Base-by-base conservation (phyloP, 2,888 invertebrate species). In the Strigamia transsilvanica region DNA sequence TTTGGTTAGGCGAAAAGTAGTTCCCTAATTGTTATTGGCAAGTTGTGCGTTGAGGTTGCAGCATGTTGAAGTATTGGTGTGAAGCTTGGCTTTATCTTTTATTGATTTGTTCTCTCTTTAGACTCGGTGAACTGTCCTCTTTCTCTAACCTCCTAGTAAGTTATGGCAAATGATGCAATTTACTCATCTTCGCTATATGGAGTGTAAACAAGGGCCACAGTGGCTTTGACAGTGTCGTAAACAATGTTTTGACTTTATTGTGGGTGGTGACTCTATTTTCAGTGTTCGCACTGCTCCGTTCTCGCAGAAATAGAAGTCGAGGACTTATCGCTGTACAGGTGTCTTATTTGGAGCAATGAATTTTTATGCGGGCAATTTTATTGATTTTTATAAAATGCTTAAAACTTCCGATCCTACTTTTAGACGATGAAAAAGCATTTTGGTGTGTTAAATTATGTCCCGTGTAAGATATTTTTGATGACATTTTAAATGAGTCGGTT, bases 1-100 rank as follows among this genome's bases (percentile, higher is more conserved):
- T 27, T 73, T 73, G 73, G 23, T 73, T 56, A 56, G 32, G 32
- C 73, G 32, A 32, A 73, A 32, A 73, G 73, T 27, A 27, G 32
- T 73, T 32, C 13, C 73, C 73, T 73, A 73, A 73, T 73, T 73
- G 73, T 73, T 73, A 73, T 73, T 73, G 73, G 73, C 73, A 73
- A 73, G 73, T 73, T 73, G 73, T 73, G 27, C 32, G 23, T 73
- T 73, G 73, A 32, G 73, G 73, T 73, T 73, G 73, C 73, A 73
- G 73, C 73, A 73, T n/a, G 73, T 73, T 73, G 73, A 73, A 73
- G 73, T 73, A 73, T 73, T 73, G 73, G 73, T 73, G 73, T 73
- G 73, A 73, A 73, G 73, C 73, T 73, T 73, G 73, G 73, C 73
- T 73, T 73, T 73, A 73, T 73, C 73, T 73, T 73, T 73, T 73